Conservation (phyloP, 2,888 invertebrate genomes). For the Diarsia mendica region DNA sequence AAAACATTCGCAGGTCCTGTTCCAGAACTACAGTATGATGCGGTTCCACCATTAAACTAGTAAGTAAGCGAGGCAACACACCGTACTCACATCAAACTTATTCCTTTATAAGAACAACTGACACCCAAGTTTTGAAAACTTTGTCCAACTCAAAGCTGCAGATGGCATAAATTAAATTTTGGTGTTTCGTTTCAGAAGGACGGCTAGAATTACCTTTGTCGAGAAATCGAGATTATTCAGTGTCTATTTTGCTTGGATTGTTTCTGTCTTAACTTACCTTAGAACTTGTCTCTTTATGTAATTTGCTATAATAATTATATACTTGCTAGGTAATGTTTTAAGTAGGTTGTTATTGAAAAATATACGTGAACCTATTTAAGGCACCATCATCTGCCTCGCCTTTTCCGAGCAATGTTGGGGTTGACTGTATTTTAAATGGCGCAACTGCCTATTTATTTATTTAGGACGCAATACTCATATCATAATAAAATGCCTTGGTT, state of each 20-base stretch:
- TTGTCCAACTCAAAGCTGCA: conserved; percentile 67
- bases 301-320: not conserved
- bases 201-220: conserved; percentile 53
- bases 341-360: too few relatives aligned
- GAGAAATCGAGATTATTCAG: conserved; percentile 47
- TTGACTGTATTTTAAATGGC: too few relatives aligned
- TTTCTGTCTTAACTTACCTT: conserved; percentile 25
- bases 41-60: conserved; percentile 66
- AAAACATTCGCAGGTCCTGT: conserved; percentile 41
- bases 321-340: too few relatives aligned
- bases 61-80: conserved; percentile 64
- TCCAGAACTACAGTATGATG: conserved; percentile 36
- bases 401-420: too few relatives aligned
- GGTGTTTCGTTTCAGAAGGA: conserved; percentile 58
- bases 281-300: not conserved
- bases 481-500: not conserved
- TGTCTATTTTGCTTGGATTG: conserved; percentile 24
- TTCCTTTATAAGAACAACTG: conserved; percentile 74
- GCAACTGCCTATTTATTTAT: too few relatives aligned
- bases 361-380: not conserved
- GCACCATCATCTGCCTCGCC: not conserved
- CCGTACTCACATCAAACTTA: conserved; percentile 72
- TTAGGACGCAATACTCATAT: too few relatives aligned
- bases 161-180: conserved; percentile 75
- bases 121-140: conserved; percentile 73